Conservation (phyloP, 92 coral and sea anemone species). For the Montipora capitata region DNA sequence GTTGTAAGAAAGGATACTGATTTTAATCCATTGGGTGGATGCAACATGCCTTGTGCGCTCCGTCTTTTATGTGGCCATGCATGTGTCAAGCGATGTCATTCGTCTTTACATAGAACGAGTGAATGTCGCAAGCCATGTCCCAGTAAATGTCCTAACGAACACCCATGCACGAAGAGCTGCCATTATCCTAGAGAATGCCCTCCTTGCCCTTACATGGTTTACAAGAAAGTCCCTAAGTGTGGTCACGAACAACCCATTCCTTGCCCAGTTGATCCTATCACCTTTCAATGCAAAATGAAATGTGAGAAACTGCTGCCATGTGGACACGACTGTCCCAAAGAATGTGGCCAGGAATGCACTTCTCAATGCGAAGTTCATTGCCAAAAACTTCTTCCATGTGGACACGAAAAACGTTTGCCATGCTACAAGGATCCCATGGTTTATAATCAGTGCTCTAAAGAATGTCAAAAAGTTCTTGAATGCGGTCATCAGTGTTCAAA, state of each 20-base stretch:
- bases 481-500: conserved; percentile 83
- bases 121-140: conserved; percentile 10
- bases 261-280: neutral
- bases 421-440: conserved; percentile 43
- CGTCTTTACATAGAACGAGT: conserved; percentile 7
- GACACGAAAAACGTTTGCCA: conserved; percentile 31
- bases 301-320: conserved; percentile 31
- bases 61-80: conserved; percentile 23
- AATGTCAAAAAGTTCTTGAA: conserved; percentile 12
- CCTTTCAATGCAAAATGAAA: neutral
- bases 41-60: neutral
- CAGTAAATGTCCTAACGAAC: conserved; percentile 22
- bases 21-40: conserved; percentile 3
- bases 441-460: neutral
- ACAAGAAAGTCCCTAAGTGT: conserved; percentile 21
- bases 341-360: conserved; percentile 34
- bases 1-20: neutral
- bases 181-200: conserved; percentile 18
- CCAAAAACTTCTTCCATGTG: conserved; percentile 39
- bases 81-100: conserved; percentile 9
- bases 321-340: conserved; percentile 12
- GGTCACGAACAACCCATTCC: conserved; percentile 10
- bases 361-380: conserved; percentile 20
- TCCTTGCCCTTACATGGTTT: neutral
- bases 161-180: conserved; percentile 11